Percentiles rank a stretch among this genome's conserved stretches.
Conservation (phyloP, 2,113 vertebrate genomes). For the Gasterosteus aculeatus region DNA sequence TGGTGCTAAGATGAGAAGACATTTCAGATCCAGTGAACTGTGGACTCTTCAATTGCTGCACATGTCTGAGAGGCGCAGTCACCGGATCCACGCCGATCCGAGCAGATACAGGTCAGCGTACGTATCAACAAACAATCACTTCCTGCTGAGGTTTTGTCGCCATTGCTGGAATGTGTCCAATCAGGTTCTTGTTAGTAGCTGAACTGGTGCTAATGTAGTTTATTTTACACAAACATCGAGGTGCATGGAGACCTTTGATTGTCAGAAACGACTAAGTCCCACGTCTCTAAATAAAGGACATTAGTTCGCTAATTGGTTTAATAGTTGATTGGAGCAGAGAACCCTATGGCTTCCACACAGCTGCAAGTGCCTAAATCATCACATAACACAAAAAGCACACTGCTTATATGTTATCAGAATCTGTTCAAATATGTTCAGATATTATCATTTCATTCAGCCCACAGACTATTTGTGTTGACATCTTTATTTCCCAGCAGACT, state of each 20-base stretch:
- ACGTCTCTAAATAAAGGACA: background rate
- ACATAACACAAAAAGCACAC: background rate
- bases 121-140: conserved; percentile 7
- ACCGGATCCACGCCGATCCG: background rate
- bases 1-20: background rate
- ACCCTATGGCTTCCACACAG: background rate
- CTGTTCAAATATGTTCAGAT: background rate
- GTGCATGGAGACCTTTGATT: background rate
- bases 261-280: conserved; percentile 13
- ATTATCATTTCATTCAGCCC: background rate
- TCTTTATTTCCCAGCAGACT: background rate
- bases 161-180: conserved; percentile 1
- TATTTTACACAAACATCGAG: conserved; percentile 6
- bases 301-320: background rate
- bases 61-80: conserved; percentile 20
- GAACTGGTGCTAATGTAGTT: conserved; percentile 18
- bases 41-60: conserved; percentile 32
- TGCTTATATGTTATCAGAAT: background rate
- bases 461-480: background rate
- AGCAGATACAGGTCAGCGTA: conserved; percentile 13
- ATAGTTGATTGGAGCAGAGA: conserved; percentile 4
- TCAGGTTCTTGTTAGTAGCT: background rate
- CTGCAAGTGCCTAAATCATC: background rate
- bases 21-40: background rate
- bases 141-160: conserved; percentile 2